phyloP scores from a whole-genome alignment of 1,140 invertebrate genomes.

The Eufriesea mexicana region DNA sequence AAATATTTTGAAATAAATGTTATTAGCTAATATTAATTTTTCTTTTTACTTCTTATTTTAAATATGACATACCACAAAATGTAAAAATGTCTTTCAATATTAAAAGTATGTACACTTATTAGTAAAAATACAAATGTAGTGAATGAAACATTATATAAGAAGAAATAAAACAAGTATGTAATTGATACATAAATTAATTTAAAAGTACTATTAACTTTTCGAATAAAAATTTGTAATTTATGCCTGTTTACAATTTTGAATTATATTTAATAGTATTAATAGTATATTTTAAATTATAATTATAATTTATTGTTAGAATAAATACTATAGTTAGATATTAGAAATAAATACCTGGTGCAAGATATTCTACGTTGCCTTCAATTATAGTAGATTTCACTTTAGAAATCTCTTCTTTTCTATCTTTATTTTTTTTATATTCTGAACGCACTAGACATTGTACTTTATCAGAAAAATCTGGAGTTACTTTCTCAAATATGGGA shows the following conservation, averaged over 20 bases:
- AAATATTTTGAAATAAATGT: background rate
- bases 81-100: too few relatives aligned
- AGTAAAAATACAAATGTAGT: too few relatives aligned
- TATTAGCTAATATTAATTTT: too few relatives aligned
- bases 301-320: background rate
- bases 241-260: background rate
- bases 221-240: too few relatives aligned
- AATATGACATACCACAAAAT: too few relatives aligned
- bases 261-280: background rate
- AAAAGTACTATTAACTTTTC: too few relatives aligned
- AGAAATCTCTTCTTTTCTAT: slow-evolving; percentile 76
- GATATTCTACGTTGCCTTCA: slow-evolving; percentile 81
- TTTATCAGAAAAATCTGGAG: slow-evolving; percentile 83
- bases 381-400: slow-evolving; percentile 82
- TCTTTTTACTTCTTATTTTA: too few relatives aligned
- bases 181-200: too few relatives aligned
- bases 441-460: slow-evolving; percentile 83
- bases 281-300: background rate
- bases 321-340: background rate
- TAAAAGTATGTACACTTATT: too few relatives aligned
- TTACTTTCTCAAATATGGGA: slow-evolving; percentile 86
- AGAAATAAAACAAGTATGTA: too few relatives aligned
- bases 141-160: too few relatives aligned
- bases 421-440: slow-evolving; percentile 79
- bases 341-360: slow-evolving; percentile 73